Percentiles rank a stretch among this genome's conserved stretches.
These are phyloP conservation scores for Lepus townsendii DNA, from an alignment of 2,797 vertebrate genomes.

Conservation along the genomic window DNA sequence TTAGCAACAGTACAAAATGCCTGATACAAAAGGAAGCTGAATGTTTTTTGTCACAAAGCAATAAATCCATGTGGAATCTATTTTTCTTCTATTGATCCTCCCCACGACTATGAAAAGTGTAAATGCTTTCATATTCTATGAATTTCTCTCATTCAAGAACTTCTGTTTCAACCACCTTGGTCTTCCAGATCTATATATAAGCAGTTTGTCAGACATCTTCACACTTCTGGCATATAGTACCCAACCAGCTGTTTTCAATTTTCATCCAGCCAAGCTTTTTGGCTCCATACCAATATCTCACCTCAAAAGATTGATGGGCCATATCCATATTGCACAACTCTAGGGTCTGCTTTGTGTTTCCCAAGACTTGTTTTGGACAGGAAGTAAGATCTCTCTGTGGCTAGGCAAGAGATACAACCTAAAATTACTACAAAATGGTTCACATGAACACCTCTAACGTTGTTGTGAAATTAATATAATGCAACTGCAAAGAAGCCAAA, in stretches of 20 bases:
- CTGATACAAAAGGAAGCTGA: not conserved
- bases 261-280: slow-evolving; percentile 17
- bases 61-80: not conserved
- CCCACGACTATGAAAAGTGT: not conserved
- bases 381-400: not conserved
- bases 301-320: not conserved
- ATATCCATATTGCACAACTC: not conserved
- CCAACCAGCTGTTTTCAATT: not conserved
- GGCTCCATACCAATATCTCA: not conserved
- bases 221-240: not conserved
- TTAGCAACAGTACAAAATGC: not conserved
- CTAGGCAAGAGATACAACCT: not conserved
- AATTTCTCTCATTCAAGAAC: slow-evolving; percentile 13
- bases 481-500: not conserved
- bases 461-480: not conserved
- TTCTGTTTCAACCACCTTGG: slow-evolving; percentile 10
- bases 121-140: not conserved
- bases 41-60: not conserved
- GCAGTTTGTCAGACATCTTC: slow-evolving; percentile 33
- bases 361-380: not conserved
- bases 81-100: slow-evolving; percentile 23
- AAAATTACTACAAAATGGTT: not conserved
- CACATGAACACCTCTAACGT: not conserved
- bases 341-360: not conserved
- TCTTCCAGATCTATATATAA: slow-evolving; percentile 52